Evolutionary conservation across 2,797 vertebrate species (phyloP), one percentile per base, ranked within the genome.

Genomic region (Bufotes viridis): DNA sequence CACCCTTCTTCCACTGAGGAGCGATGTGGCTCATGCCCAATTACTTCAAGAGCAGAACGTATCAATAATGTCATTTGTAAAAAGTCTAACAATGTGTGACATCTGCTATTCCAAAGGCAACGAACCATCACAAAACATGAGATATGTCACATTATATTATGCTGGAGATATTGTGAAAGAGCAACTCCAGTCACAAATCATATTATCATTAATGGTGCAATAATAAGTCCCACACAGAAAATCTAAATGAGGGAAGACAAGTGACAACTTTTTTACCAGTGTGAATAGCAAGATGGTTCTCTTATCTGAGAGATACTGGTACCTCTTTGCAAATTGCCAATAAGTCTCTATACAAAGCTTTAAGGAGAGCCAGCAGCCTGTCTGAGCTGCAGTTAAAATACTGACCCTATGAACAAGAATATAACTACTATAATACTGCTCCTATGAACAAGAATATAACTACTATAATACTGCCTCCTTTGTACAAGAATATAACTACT

Each of bases 401-500:
- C 67, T 70, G 67, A 13, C 2, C 67, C 67, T 70, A 70, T 70
- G 17, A 29, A 70, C 24, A 14, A 29, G 26, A 70, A 70, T 70
- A 70, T 70, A 70, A 70, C 67, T 70, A 70, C 67, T 70, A 70
- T 69, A 69, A 69, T 69, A 29, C 67, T 69, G 24, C 67, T 29
- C 67, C 24, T 26, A 26, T 69, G 17, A 29, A 69, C 67, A 69
- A 29, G 67, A 69, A 69, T 69, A 69, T 29, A 69, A 29, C 67
- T 69, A 29, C 67, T 69, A 69, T 69, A 69, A 69, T 29, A 69
- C 67, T 69, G 22, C 63, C 65, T 12, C 24, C 67, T 70, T 29
- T 70, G 17, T 70, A 29, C 67, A 70, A 70, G 67, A 70, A 70
- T 70, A 29, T 70, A 70, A 70, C 67, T 70, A 70, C 67, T 70